A percentile compares a stretch with the other conserved stretches of the same genome.
These are phyloP conservation scores for Tenualosa thibaudeaui DNA, from an alignment of 2,797 vertebrate species.

Conservation along the genomic window DNA sequence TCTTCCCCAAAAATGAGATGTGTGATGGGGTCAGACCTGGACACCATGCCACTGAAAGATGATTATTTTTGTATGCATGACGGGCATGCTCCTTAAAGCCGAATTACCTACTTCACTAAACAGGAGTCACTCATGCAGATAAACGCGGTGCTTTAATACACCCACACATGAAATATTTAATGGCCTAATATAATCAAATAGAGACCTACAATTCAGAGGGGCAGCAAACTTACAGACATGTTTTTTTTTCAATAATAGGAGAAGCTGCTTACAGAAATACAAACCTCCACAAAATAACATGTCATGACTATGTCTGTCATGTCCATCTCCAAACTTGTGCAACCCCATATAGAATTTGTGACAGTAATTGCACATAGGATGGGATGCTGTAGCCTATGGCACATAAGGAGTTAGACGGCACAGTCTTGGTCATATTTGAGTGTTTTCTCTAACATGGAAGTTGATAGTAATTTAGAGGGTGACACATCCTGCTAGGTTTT, in stretches of 20 bases:
- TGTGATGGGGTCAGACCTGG: constrained; percentile 45
- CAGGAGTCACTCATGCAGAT: constrained; percentile 78
- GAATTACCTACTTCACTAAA: constrained; percentile 80
- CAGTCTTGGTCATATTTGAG: not conserved
- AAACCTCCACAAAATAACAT: not conserved
- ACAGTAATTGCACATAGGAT: not conserved
- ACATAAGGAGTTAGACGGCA: not conserved
- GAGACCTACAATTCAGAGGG: constrained; percentile 56
- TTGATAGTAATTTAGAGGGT: not conserved
- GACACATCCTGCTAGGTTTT: not conserved
- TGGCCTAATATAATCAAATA: constrained; percentile 77
- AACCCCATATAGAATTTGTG: too few species aligned
- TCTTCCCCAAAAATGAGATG: not conserved
- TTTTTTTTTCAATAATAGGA: not conserved
- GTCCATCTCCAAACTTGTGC: not conserved
- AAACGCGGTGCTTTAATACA: constrained; percentile 77
- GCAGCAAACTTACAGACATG: constrained; percentile 65
- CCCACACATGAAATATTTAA: constrained; percentile 78
- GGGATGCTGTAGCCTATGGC: not conserved
- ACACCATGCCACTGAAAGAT: constrained; percentile 63
- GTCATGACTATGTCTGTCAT: not conserved
- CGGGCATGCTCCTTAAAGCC: constrained; percentile 77
- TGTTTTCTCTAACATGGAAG: not conserved
- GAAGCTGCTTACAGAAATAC: not conserved
- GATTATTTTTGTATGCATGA: constrained; percentile 78